Percentiles rank a stretch among this genome's conserved stretches.
phyloP scores from a whole-genome alignment of 2,888 invertebrate genomes.

The Spisula subtruncata region DNA sequence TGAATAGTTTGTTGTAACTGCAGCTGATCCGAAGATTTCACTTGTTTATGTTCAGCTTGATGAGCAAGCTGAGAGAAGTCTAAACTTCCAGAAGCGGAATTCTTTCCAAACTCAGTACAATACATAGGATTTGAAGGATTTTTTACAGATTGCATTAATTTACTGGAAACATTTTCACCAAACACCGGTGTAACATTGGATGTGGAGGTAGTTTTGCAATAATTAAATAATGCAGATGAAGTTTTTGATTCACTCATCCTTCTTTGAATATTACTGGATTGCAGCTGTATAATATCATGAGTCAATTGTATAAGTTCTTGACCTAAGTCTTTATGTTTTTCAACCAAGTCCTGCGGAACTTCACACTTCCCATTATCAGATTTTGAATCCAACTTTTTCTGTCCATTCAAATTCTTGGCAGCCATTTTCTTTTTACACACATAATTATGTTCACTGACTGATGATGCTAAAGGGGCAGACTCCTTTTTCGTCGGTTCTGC shows the following conservation, averaged over 20 bases:
- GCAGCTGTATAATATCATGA: constrained; percentile 68
- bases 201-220: constrained; percentile 25
- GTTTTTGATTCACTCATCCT: constrained; percentile 35
- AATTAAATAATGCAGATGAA: constrained; percentile 29
- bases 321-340: constrained; percentile 63
- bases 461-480: neutral
- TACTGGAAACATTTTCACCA: constrained; percentile 54
- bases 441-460: constrained; percentile 46
- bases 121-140: constrained; percentile 50
- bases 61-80: constrained; percentile 66
- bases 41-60: constrained; percentile 44
- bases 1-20: constrained; percentile 62
- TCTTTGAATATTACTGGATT: constrained; percentile 52
- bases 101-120: constrained; percentile 64
- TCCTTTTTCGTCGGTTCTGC: neutral
- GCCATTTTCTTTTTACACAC: constrained; percentile 62
- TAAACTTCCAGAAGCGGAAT: constrained; percentile 48
- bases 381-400: constrained; percentile 35
- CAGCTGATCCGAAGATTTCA: constrained; percentile 44
- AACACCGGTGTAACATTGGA: constrained; percentile 34
- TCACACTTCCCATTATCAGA: constrained; percentile 3
- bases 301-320: constrained; percentile 67
- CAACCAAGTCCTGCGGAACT: constrained; percentile 53
- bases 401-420: constrained; percentile 35
- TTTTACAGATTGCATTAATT: constrained; percentile 49